phyloP scores from a whole-genome alignment of 1,140 invertebrate genomes.

The Macrobrachium nipponense region DNA sequence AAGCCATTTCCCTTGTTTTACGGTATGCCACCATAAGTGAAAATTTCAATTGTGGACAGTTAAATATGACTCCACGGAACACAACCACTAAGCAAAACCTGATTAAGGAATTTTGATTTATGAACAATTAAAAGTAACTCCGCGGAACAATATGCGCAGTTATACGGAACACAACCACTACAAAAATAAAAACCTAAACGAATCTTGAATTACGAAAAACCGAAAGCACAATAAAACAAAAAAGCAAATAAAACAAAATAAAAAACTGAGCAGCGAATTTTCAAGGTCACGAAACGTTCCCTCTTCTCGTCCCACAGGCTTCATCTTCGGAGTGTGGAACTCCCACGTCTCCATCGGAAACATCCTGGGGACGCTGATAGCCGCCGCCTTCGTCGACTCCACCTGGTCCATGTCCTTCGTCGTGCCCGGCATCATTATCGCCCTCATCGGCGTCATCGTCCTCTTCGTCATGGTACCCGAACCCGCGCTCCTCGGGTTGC shows the following conservation, averaged over 20 bases:
- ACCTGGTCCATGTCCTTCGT: conserved; percentile 95
- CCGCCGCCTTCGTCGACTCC: conserved; percentile 82
- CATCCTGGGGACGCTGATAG: conserved; percentile 80
- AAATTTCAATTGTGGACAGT: too few relatives aligned
- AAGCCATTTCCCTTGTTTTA: too few relatives aligned
- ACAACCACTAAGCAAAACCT: too few relatives aligned
- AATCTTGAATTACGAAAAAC: not conserved
- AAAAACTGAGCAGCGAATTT: not conserved
- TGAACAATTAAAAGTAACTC: too few relatives aligned
- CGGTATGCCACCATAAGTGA: too few relatives aligned
- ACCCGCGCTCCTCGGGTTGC: conserved; percentile 78
- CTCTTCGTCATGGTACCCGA: conserved; percentile 88
- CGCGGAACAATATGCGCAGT: too few relatives aligned
- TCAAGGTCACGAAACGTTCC: not conserved
- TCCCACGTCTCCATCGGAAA: conserved; percentile 97
- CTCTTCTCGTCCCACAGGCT: conserved; percentile 70
- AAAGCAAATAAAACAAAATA: not conserved
- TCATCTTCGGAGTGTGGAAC: conserved; percentile 96
- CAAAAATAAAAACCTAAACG: too few relatives aligned
- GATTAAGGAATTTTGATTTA: too few relatives aligned
- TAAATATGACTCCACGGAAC: too few relatives aligned
- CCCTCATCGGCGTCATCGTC: conserved; percentile 79
- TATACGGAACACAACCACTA: too few relatives aligned
- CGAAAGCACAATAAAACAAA: too few relatives aligned
- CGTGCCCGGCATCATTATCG: conserved; percentile 90